A percentile compares a stretch with the other conserved stretches of the same genome.
Conservation (phyloP, 2,888 invertebrate genomes). For the Oscheius onirici region DNA sequence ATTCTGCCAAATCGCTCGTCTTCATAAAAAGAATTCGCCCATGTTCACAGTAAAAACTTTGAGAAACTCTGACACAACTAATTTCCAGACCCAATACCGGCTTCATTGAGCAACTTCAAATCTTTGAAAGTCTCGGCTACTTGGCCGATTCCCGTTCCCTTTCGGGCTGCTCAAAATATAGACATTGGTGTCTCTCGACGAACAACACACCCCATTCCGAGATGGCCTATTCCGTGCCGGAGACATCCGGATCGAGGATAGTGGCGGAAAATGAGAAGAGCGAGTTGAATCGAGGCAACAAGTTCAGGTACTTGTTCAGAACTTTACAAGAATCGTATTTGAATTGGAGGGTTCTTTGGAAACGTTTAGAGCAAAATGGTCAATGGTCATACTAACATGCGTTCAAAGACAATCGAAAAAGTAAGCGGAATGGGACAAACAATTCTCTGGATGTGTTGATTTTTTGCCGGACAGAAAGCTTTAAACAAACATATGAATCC, state of each 20-base stretch:
- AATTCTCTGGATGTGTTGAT: too few relatives aligned
- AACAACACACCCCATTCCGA: conserved; percentile 33
- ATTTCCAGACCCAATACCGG: conserved; percentile 41
- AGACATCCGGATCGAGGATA: conserved; percentile 1
- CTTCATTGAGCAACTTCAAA: conserved; percentile 47
- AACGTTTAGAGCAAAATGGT: too few relatives aligned
- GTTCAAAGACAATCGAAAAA: too few relatives aligned
- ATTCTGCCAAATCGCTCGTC: conserved; percentile 48
- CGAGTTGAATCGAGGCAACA: neutral
- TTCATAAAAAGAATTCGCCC: conserved; percentile 51
- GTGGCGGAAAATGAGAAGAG: neutral
- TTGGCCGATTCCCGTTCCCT: conserved; percentile 40
- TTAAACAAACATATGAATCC: too few relatives aligned
- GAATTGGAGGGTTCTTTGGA: too few relatives aligned
- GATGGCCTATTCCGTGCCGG: conserved; percentile 1
- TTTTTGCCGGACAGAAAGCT: too few relatives aligned
- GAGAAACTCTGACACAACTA: neutral
- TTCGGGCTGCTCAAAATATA: conserved; percentile 28
- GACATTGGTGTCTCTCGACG: conserved; percentile 35
- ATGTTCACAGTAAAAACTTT: conserved; percentile 44
- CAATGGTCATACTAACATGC: too few relatives aligned
- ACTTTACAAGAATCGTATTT: too few relatives aligned
- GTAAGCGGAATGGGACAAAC: too few relatives aligned
- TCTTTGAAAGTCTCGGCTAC: conserved; percentile 48
- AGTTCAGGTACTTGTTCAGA: conserved; percentile 23